A percentile compares a stretch with the other conserved stretches of the same genome.
Evolutionary conservation across 2,113 vertebrate species (phyloP).

Genomic region (Heterochromis multidens): DNA sequence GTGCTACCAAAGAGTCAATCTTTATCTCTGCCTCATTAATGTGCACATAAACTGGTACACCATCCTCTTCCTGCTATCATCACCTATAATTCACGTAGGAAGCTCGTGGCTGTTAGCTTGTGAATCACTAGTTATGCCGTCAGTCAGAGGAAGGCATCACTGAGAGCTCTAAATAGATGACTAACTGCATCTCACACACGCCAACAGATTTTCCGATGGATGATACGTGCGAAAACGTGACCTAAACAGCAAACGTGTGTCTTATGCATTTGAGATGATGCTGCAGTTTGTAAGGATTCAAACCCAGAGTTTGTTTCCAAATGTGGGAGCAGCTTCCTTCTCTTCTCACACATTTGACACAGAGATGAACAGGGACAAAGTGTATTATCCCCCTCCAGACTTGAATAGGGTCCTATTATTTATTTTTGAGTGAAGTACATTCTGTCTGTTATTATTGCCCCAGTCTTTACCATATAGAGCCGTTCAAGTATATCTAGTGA

Average conservation of each 20-base stretch:
- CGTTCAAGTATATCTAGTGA: neutral
- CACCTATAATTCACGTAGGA: constrained; percentile 19
- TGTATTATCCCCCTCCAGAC: neutral
- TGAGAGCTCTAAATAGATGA: constrained; percentile 9
- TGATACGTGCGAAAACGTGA: neutral
- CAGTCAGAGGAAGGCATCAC: constrained; percentile 1
- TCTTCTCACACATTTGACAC: neutral
- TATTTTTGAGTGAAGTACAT: neutral
- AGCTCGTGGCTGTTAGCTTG: neutral
- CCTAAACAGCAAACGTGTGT: neutral
- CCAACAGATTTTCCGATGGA: neutral
- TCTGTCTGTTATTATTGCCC: neutral
- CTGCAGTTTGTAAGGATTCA: neutral
- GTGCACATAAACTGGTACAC: neutral
- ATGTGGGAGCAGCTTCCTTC: accelerated
- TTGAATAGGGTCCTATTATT: neutral
- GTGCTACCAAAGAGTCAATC: neutral
- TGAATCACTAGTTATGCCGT: constrained; percentile 25
- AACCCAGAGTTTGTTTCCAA: neutral
- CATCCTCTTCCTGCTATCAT: constrained; percentile 1
- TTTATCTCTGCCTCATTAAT: neutral
- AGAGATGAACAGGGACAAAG: neutral
- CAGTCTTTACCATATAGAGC: neutral
- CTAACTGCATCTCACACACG: neutral
- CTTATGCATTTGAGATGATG: neutral